Evolutionary conservation across 2,888 invertebrate species (phyloP), one percentile per base, ranked within the genome.

Genomic region (Petrophora chlorosata): DNA sequence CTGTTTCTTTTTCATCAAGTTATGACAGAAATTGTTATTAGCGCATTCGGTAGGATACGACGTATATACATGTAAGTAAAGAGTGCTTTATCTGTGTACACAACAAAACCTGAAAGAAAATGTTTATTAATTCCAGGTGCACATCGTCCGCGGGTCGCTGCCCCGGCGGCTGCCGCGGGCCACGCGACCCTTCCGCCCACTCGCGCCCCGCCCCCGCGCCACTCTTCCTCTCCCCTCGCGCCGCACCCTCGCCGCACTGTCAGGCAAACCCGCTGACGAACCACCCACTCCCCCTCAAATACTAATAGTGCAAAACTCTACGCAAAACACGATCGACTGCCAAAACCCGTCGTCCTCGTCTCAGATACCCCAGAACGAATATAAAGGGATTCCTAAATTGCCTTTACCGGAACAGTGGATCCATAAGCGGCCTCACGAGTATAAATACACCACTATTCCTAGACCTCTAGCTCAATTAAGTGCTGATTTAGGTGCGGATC

Each of bases 361-460:
- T 29, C 61, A 50, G 53, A 39, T 50, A 44, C 64, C 61, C 42
- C 65, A 60, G 19, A 67, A 66, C 58, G 49, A 60, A 67, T 67
- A 14, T 76, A 76, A 9, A 15, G 49, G 49, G 3, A 70, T 84
- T 30, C 86, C 86, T 0, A 87, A 82, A 39, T 62, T 88, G 3
- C 85, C 89, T 0, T 62, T 87, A 0, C 86, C 89, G 0, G 90
- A 90, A 46, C 89, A 88, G 80, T 90, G 88, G 87, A 54, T 90
- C 1, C 82, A 85, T 36, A 87, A 86, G 47, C 72, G 87, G 23
- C 79, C 84, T 0, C 67, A 79, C 23, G 86, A 87, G 38, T 87
- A 81, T 59, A 86, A 82, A 41, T 90, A 88, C 62, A 68, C 76
- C 1, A 68, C 78, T 1, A 85, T 90, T 5, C 85, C 90, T 0